Evolutionary conservation across 2,113 vertebrate species (phyloP), one percentile per base, ranked within the genome.

Genomic region (Proteles cristata): DNA sequence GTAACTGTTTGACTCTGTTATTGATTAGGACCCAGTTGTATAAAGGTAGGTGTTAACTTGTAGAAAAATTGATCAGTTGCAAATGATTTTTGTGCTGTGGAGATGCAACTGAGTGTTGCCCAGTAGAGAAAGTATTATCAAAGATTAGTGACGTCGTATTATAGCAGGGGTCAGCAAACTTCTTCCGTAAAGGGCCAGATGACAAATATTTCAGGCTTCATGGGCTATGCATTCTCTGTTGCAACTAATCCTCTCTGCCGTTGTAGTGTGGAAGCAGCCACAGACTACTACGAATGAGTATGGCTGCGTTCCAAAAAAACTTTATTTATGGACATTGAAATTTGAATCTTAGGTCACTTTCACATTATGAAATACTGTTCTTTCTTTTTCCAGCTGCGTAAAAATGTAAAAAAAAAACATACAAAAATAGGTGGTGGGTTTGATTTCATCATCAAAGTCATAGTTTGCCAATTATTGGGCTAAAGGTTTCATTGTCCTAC

Each of bases 281-380:
- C 9, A 48, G 50, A 15, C 7, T 2, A 25, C 53, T 28, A 4
- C 1, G 31, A 55, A 31, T 8, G 19, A 48, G 25, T 0, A 5
- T 14, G 58, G 8, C 50, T 55, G 25, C 5, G 17, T 61, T 10
- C 50, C 81, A 87, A 14, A 26, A 39, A 68, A 86, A 39, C 16
- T 63, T 63, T 81, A 88, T 39, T 73, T 66, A 61, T 12, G n/a
- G 28, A 74, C 9, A 4, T 1, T 58, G 55, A 68, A 48, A 80
- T 90, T 74, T 90, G 82, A 63, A 88, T 95, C 63, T 76, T 31
- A 53, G n/a, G 31, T 85, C 31, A 39, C 55, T 76, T 93, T 88
- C 50, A 80, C 3, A 0, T 53, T 50, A 74, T 3, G 26, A 82
- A 88, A 81, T 26, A 61, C 14, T 45, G 28, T 61, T 88, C 50